Evolutionary conservation across 1,140 invertebrate genomes (phyloP).

Genomic region (Cylas formicarius): DNA sequence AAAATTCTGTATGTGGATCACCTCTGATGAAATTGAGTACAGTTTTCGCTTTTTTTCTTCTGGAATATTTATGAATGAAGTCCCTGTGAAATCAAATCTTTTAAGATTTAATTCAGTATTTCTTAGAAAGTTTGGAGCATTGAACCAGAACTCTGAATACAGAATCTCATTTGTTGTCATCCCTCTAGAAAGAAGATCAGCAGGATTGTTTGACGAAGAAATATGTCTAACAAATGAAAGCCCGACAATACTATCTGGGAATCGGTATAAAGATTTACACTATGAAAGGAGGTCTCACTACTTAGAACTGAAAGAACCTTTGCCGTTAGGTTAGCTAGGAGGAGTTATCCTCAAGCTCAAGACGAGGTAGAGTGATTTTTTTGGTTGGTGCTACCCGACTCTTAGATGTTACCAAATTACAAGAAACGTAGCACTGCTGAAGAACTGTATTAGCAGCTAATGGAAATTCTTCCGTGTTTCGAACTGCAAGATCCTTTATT

Average conservation of each 20-base stretch:
- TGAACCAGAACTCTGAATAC: slow-evolving; percentile 30
- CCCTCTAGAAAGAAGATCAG: slow-evolving; percentile 31
- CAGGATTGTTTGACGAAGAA: slow-evolving; percentile 25
- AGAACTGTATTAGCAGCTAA: slow-evolving; percentile 27
- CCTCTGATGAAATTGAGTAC: background rate
- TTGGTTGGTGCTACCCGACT: slow-evolving; percentile 19
- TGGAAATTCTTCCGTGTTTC: slow-evolving; percentile 2
- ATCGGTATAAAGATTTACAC: slow-evolving; percentile 8
- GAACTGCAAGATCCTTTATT: slow-evolving; percentile 18
- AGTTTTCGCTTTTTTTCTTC: too few species aligned
- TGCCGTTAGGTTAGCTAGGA: slow-evolving; percentile 12
- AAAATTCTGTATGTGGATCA: background rate
- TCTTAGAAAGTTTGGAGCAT: slow-evolving; percentile 11
- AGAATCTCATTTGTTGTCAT: slow-evolving; percentile 20
- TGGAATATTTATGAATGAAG: background rate
- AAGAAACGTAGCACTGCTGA: slow-evolving; percentile 7
- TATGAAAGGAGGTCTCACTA: background rate
- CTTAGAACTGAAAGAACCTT: slow-evolving; percentile 2
- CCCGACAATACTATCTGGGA: slow-evolving; percentile 19
- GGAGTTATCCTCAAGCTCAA: slow-evolving; percentile 23
- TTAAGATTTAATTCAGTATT: slow-evolving; percentile 5
- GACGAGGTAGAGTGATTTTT: slow-evolving; percentile 18
- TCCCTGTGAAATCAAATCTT: background rate
- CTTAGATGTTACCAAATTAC: slow-evolving; percentile 14
- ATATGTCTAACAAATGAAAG: slow-evolving; percentile 21